Conservation (phyloP, 2,113 vertebrate genomes). For the Odobenus rosmarus region DNA sequence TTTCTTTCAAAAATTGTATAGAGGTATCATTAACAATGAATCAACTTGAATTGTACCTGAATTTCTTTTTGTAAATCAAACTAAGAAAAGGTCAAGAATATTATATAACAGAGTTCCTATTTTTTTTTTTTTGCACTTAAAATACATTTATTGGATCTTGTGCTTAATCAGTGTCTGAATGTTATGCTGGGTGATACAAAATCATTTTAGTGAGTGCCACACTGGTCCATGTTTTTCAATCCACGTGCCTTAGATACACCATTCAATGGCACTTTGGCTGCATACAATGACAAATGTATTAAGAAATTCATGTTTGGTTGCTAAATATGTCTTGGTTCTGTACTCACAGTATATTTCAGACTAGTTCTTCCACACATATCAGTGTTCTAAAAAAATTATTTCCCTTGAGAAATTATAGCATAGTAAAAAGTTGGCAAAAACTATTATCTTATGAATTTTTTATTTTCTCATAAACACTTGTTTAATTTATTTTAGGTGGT, state of each 20-base stretch:
- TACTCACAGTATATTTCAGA: background rate
- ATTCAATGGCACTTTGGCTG: background rate
- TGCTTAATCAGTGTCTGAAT: background rate
- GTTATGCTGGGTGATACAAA: background rate
- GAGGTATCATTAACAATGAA: constrained; percentile 46
- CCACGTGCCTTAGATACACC: background rate
- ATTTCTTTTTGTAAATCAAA: constrained; percentile 43
- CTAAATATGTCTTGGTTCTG: background rate
- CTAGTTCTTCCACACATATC: background rate
- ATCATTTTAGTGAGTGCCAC: background rate
- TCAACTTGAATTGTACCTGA: constrained; percentile 3
- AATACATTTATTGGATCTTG: background rate
- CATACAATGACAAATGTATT: background rate
- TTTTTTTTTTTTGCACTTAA: background rate
- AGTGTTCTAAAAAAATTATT: background rate
- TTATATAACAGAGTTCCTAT: background rate
- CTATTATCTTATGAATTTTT: background rate
- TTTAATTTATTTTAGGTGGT: constrained; percentile 88
- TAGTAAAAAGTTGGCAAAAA: background rate
- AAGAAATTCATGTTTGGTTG: background rate
- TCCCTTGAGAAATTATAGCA: background rate
- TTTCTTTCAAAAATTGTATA: constrained; percentile 27
- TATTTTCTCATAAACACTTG: background rate
- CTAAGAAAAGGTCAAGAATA: constrained; percentile 13
- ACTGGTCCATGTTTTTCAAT: background rate